A percentile compares a stretch with the other conserved stretches of the same genome.
phyloP scores from a whole-genome alignment of 2,888 invertebrate species.

The Thecocarcelia acutangulata region DNA sequence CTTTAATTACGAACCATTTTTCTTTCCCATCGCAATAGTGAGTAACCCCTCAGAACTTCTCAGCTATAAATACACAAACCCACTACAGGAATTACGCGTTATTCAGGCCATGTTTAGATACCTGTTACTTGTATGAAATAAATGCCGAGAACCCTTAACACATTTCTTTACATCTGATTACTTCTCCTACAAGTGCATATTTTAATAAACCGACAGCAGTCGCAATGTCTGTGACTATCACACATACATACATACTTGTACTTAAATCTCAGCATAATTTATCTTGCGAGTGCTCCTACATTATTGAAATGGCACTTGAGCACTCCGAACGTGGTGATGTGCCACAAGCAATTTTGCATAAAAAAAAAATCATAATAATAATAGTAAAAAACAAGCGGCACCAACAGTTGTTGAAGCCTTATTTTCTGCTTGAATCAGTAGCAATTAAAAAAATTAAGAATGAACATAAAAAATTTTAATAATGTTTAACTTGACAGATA shows the following conservation, averaged over 20 bases:
- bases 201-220: slow-evolving; percentile 32
- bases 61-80: too few species aligned
- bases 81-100: neutral
- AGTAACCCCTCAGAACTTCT: too few species aligned
- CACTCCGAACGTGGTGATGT: slow-evolving; percentile 11
- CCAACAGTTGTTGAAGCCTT: slow-evolving; percentile 20
- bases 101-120: too few species aligned
- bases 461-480: slow-evolving; percentile 30
- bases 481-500: slow-evolving; percentile 43
- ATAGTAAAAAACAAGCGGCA: neutral
- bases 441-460: slow-evolving; percentile 31
- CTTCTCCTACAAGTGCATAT: neutral
- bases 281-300: slow-evolving; percentile 13
- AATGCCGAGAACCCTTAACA: slow-evolving; percentile 6
- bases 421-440: slow-evolving; percentile 44
- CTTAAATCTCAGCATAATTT: slow-evolving; percentile 33
- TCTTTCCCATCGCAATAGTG: too few species aligned
- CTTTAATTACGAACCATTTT: too few species aligned
- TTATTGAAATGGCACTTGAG: slow-evolving; percentile 38
- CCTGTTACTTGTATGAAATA: neutral
- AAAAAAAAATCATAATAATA: slow-evolving; percentile 27
- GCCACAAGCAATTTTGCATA: slow-evolving; percentile 31
- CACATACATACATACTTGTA: too few species aligned
- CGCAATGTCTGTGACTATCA: slow-evolving; percentile 8
- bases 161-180: neutral